Conservation (phyloP, 2,888 invertebrate species). For the Drosophila yooni region DNA sequence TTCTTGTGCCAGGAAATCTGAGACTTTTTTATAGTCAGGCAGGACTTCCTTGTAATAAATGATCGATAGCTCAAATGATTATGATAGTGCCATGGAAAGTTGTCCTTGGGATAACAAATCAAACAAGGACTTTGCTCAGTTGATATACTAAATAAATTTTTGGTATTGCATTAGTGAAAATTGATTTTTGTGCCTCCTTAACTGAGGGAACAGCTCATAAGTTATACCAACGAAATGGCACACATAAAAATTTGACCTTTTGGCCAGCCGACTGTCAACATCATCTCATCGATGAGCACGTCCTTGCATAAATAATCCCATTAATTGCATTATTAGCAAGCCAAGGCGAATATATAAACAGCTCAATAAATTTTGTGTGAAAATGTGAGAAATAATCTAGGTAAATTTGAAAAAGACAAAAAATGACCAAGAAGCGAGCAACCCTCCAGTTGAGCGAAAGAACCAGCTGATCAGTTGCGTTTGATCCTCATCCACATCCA, state of each 20-base stretch:
- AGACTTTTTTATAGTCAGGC: conserved; percentile 54
- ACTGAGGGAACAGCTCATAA: conserved; percentile 2
- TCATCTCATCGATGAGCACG: conserved; percentile 25
- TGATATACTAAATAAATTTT: conserved; percentile 37
- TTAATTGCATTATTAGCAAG: conserved; percentile 80
- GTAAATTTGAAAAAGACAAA: conserved; percentile 13
- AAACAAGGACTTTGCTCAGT: conserved; percentile 23
- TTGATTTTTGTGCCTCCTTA: conserved; percentile 12
- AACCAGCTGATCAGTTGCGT: conserved; percentile 62
- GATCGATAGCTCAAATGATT: conserved; percentile 47
- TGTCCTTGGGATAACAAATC: conserved; percentile 47
- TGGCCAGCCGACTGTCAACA: conserved; percentile 72
- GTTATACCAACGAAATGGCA: conserved; percentile 49
- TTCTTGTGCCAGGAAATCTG: conserved; percentile 56
- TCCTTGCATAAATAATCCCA: conserved; percentile 77
- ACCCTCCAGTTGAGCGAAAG: conserved; percentile 44
- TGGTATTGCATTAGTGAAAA: neutral
- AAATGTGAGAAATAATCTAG: conserved; percentile 65
- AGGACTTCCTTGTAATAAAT: conserved; percentile 21
- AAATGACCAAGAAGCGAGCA: conserved; percentile 22
- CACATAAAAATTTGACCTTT: conserved; percentile 64
- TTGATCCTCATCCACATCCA: conserved; percentile 53
- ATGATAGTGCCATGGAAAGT: conserved; percentile 38
- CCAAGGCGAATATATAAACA: conserved; percentile 60
- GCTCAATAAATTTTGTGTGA: conserved; percentile 60